These are phyloP conservation scores for Enoplosus armatus DNA, from an alignment of 2,797 vertebrate genomes.

Conservation along the genomic window DNA sequence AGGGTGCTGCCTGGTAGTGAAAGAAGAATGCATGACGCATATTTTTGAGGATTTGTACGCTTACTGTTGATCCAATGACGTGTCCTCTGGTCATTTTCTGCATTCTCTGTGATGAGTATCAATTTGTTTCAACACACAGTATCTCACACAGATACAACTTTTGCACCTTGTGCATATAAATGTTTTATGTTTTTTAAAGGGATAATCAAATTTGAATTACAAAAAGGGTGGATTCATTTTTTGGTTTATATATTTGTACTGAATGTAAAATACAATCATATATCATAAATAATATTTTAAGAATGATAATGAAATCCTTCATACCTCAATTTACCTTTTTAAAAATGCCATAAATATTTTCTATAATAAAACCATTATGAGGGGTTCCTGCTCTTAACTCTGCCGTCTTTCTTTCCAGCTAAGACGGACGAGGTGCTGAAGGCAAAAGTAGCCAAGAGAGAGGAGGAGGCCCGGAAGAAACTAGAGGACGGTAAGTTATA, in stretches of 20 bases:
- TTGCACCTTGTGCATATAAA: neutral
- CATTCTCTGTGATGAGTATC: constrained; percentile 12
- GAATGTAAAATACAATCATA: neutral
- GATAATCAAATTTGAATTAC: neutral
- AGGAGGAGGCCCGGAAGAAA: constrained; percentile 91
- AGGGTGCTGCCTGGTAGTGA: constrained; percentile 36
- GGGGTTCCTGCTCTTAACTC: constrained; percentile 10
- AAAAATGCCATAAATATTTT: neutral
- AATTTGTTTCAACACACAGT: constrained; percentile 22
- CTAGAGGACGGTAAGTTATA: constrained; percentile 89
- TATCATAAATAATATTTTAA: neutral
- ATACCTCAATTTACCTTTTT: neutral
- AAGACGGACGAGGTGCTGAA: constrained; percentile 95
- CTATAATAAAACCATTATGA: neutral
- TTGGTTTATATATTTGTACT: neutral
- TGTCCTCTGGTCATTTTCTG: constrained; percentile 22
- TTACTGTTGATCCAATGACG: constrained; percentile 41
- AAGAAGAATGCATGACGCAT: constrained; percentile 40
- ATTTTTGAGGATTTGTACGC: constrained; percentile 45
- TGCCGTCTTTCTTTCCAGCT: constrained; percentile 79
- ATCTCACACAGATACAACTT: constrained; percentile 5
- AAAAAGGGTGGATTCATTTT: neutral
- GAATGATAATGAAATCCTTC: neutral
- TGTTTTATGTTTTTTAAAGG: neutral
- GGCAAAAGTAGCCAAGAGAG: constrained; percentile 91